Conservation (phyloP, 2,888 invertebrate genomes). For the Minunthozetes semirufus region DNA sequence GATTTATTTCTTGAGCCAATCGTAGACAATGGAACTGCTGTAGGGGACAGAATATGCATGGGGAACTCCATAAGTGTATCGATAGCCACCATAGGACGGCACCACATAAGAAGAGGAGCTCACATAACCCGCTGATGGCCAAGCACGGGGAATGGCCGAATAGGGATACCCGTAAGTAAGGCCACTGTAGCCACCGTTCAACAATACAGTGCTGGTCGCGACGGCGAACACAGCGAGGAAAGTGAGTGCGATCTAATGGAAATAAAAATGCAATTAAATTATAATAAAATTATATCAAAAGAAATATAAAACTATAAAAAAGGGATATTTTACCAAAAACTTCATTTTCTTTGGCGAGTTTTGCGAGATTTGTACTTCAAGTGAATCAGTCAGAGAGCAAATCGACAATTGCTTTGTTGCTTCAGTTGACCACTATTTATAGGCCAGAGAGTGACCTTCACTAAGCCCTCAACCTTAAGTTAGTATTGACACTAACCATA, state of each 20-base stretch:
- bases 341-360: constrained; percentile 5
- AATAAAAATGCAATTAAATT: not conserved
- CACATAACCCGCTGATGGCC: not conserved
- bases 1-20: constrained; percentile 25
- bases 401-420: too few relatives aligned
- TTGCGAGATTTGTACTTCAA: not conserved
- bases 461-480: too few relatives aligned
- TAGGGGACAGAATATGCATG: too few relatives aligned
- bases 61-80: not conserved
- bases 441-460: too few relatives aligned
- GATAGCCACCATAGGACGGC: not conserved
- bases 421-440: too few relatives aligned
- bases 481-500: too few relatives aligned
- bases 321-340: not conserved
- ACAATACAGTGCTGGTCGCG: not conserved
- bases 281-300: not conserved
- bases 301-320: not conserved
- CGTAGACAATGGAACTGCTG: too few relatives aligned
- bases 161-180: not conserved
- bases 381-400: not conserved
- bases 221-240: not conserved
- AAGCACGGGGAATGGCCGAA: too few relatives aligned
- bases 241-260: not conserved
- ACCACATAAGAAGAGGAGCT: not conserved
- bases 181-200: not conserved